Percentiles rank a stretch among this genome's conserved stretches.
Conservation (phyloP, 92 coral and sea anemone genomes). For the Porites lobata region DNA sequence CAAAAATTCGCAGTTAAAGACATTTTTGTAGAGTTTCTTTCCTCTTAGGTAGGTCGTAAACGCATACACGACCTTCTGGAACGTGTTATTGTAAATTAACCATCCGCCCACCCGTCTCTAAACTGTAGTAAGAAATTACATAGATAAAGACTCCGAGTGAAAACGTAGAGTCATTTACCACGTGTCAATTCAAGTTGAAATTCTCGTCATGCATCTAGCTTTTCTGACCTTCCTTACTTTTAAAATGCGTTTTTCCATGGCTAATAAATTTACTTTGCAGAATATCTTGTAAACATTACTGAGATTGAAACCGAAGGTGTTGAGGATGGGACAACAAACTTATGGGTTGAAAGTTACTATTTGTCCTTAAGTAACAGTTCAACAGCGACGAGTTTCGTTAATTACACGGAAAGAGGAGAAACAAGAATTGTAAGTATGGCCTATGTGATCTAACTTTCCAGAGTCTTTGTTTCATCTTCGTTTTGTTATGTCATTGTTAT, state of each 20-base stretch:
- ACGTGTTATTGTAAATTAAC: too few species aligned
- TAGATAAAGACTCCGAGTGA: too few species aligned
- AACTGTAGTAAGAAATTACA: too few species aligned
- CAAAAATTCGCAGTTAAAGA: too few species aligned
- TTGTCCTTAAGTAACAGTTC: conserved; percentile 29
- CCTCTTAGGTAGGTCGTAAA: too few species aligned
- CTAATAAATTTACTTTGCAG: neutral
- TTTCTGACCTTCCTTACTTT: neutral
- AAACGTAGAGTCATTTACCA: too few species aligned
- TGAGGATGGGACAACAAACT: conserved; percentile 6
- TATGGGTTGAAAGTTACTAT: conserved; percentile 33
- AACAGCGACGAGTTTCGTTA: neutral
- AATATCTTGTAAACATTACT: conserved; percentile 31
- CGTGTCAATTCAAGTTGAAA: too few species aligned
- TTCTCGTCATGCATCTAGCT: too few species aligned
- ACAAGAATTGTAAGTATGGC: conserved; percentile 16
- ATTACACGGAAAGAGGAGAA: conserved; percentile 34
- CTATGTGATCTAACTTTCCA: too few species aligned
- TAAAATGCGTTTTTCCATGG: neutral
- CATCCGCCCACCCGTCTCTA: too few species aligned
- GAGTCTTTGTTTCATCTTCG: neutral
- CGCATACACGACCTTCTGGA: too few species aligned
- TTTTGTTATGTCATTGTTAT: neutral
- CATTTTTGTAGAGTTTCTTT: too few species aligned
- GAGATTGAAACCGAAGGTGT: conserved; percentile 39